Conservation (phyloP, 2,888 invertebrate species). For the Abscondita cerata region DNA sequence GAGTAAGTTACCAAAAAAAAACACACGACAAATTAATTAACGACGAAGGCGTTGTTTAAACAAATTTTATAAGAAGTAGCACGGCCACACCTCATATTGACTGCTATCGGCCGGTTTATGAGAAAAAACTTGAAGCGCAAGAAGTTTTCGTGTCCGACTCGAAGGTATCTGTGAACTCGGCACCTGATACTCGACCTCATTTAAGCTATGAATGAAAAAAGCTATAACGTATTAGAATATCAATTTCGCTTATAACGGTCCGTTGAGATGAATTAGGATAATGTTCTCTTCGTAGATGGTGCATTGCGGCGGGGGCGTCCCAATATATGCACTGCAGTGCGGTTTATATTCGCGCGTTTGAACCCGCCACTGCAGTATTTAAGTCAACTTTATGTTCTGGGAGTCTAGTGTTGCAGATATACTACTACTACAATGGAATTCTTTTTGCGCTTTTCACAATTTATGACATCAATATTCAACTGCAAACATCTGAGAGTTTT, state of each 20-base stretch:
- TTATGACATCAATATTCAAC: conserved; percentile 7
- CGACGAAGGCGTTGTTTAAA: no score
- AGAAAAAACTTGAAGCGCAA: conserved; percentile 34
- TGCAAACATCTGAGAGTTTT: conserved; percentile 5
- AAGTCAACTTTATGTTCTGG: conserved; percentile 40
- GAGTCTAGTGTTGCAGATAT: conserved; percentile 39
- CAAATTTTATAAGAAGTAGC: conserved; percentile 32
- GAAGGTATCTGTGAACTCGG: conserved; percentile 37
- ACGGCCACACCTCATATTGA: conserved; percentile 40
- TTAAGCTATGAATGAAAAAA: conserved; percentile 48
- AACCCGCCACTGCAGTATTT: conserved; percentile 45
- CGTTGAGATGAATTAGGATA: conserved; percentile 23
- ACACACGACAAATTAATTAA: not conserved
- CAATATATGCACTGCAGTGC: conserved; percentile 31
- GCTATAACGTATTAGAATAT: conserved; percentile 9
- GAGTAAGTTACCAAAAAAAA: not conserved
- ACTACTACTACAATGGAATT: conserved; percentile 3
- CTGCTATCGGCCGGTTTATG: not conserved
- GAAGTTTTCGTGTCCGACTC: conserved; percentile 42
- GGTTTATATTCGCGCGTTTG: conserved; percentile 30
- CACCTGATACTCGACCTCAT: conserved; percentile 52
- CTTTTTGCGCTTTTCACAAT: not conserved
- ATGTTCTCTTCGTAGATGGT: conserved; percentile 45
- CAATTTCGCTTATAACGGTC: conserved; percentile 17
- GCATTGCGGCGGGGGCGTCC: conserved; percentile 60